These are phyloP conservation scores for Drosophila mayri DNA, from an alignment of 1,140 invertebrate genomes.

Conservation along the genomic window DNA sequence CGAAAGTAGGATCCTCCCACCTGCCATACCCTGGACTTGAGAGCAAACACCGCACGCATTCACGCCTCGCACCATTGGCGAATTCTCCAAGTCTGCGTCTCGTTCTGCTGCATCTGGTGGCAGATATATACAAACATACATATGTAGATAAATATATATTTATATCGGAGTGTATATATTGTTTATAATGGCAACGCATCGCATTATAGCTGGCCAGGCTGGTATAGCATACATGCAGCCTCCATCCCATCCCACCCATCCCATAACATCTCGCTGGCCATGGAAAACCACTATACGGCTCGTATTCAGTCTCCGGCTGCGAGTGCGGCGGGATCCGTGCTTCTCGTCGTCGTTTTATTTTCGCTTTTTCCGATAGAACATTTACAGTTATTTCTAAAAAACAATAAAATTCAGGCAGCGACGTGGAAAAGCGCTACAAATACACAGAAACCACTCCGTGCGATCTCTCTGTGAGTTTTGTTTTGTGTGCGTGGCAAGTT, in stretches of 20 bases:
- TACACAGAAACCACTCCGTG: slow-evolving; percentile 24
- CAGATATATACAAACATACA: neutral
- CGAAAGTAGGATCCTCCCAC: slow-evolving; percentile 7
- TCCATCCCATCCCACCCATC: slow-evolving; percentile 20
- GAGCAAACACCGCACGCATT: slow-evolving; percentile 21
- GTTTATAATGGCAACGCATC: slow-evolving; percentile 69
- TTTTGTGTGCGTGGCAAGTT: slow-evolving; percentile 70
- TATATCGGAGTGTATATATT: slow-evolving; percentile 13
- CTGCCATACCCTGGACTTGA: slow-evolving; percentile 7
- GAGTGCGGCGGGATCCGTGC: slow-evolving; percentile 28
- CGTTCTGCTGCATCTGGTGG: slow-evolving; percentile 35
- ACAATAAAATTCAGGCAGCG: slow-evolving; percentile 75
- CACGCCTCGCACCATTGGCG: slow-evolving; percentile 23
- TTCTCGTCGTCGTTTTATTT: slow-evolving; percentile 67
- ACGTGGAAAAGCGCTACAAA: slow-evolving; percentile 75
- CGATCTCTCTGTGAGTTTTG: slow-evolving; percentile 29
- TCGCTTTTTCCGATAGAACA: slow-evolving; percentile 71
- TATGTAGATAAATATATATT: neutral
- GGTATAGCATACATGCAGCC: slow-evolving; percentile 44
- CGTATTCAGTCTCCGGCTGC: slow-evolving; percentile 56
- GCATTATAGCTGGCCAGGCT: slow-evolving; percentile 66
- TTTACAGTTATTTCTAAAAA: slow-evolving; percentile 84
- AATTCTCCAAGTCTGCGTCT: slow-evolving; percentile 30
- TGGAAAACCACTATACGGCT: slow-evolving; percentile 80
- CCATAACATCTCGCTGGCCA: slow-evolving; percentile 33